phyloP scores from a whole-genome alignment of 64 coral and sea anemone species.

The Dendronephthya gigantea region DNA sequence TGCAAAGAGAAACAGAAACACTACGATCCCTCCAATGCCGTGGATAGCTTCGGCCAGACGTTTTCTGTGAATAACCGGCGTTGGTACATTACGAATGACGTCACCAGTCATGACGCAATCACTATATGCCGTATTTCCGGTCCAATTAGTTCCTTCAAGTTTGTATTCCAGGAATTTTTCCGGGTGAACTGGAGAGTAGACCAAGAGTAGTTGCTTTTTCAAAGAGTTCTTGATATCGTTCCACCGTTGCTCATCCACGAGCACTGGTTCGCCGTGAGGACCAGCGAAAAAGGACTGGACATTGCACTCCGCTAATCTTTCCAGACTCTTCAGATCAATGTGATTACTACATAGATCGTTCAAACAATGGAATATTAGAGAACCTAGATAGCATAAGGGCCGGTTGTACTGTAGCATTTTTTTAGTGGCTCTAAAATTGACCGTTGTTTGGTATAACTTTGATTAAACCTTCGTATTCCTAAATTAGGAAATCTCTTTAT shows the following conservation, averaged over 20 bases:
- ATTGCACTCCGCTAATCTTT: neutral
- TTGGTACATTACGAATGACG: neutral
- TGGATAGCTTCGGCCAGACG: neutral
- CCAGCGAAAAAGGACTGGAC: neutral
- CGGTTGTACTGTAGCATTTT: too few relatives aligned
- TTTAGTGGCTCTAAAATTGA: too few relatives aligned
- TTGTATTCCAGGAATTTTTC: neutral
- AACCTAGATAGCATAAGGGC: too few relatives aligned
- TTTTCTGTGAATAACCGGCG: neutral
- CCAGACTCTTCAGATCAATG: neutral
- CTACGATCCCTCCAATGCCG: neutral
- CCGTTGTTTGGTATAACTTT: too few relatives aligned
- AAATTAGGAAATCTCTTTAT: too few relatives aligned
- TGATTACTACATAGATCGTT: neutral
- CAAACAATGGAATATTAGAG: too few relatives aligned
- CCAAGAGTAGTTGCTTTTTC: neutral
- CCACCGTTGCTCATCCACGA: neutral
- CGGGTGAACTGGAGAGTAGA: neutral
- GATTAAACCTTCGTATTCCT: too few relatives aligned
- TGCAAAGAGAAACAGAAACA: constrained; percentile 2
- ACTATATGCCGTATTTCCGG: neutral
- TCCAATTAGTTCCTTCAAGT: neutral
- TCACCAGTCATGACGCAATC: constrained; percentile 7
- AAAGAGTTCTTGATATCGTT: neutral
- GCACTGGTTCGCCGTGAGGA: neutral